Percentiles rank a stretch among this genome's conserved stretches.
These are phyloP conservation scores for Colius striatus DNA, from an alignment of 2,113 vertebrate genomes.

Conservation along the genomic window DNA sequence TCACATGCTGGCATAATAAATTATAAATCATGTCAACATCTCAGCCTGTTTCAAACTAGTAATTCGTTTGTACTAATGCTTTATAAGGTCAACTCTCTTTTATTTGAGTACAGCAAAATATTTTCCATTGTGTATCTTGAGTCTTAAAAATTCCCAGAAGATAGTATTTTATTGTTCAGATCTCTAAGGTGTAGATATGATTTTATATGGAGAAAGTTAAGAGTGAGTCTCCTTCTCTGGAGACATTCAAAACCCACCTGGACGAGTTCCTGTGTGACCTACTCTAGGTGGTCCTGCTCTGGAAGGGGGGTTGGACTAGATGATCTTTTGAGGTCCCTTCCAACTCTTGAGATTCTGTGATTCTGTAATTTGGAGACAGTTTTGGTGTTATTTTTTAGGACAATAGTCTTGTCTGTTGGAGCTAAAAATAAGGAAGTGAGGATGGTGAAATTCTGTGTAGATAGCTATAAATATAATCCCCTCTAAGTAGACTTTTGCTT, in stretches of 20 bases:
- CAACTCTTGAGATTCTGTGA: no score
- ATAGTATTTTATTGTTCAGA: not conserved
- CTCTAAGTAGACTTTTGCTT: not conserved
- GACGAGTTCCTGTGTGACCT: no score
- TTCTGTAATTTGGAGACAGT: not conserved
- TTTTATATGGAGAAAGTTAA: not conserved
- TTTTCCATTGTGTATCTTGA: not conserved
- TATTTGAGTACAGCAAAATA: not conserved
- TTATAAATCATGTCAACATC: slow-evolving; percentile 53
- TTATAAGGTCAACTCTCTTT: slow-evolving; percentile 32
- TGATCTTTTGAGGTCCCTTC: no score
- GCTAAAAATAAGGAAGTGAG: not conserved
- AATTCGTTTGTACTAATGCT: not conserved
- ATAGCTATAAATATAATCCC: not conserved
- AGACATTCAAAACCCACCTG: no score
- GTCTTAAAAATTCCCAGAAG: not conserved
- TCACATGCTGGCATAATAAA: slow-evolving; percentile 19
- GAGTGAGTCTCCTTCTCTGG: no score
- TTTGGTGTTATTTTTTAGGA: not conserved
- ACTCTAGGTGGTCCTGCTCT: no score
- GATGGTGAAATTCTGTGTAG: not conserved
- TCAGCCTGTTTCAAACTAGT: slow-evolving; percentile 7
- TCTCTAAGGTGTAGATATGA: not conserved
- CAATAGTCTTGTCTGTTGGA: not conserved
- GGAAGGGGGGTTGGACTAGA: no score